Base-by-base conservation (phyloP, 2,888 invertebrate genomes). In the Beris chalybata region DNA sequence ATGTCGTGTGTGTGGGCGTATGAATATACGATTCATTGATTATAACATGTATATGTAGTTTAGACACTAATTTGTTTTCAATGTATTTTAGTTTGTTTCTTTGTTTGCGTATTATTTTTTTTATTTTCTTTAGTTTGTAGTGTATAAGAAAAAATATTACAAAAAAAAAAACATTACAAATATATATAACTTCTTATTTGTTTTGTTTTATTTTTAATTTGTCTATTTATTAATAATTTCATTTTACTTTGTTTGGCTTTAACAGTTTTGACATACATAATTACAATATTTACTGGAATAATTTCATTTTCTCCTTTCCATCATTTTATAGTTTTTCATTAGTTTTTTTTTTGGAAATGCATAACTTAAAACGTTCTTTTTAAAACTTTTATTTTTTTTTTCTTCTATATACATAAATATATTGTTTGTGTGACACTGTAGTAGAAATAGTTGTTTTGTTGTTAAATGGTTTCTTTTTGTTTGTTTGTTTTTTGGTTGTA, bases 131-230 rank as follows among this genome's bases (percentile, higher is more conserved):
- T 45, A 9, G 44, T 48, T 29, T 54, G 22, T 65, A n/a, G 6
- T 15, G 45, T 65, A 65, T 31, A 48, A 50, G 32, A 65, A 65
- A 65, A 65, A 58, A 47, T 30, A 12, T 47, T 56, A 12, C 22
- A 29, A 47, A 65, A 56, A 29, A 47, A 65, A 56, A 65, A 56
- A 48, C 13, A 56, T 65, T 56, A n/a, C 48, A 48, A 47, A 54
- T 65, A 53, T 53, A 53, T 29, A 65, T 65, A 55, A 55, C 52
- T 12, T 44, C 44, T 52, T 31, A 32, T 30, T 54, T 54, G 15
- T 54, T 54, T 54, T 43, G 15, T 43, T 64, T 52, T 64, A 45
- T 53, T 64, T 31, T n/a, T 50, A 31, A 48, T 59, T 47, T 15
- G 13, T 31, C 48, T 32, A 30, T 59, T 48, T 48, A 31, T 59